Conservation (phyloP, 2,888 invertebrate species). For the Thecophora atra region DNA sequence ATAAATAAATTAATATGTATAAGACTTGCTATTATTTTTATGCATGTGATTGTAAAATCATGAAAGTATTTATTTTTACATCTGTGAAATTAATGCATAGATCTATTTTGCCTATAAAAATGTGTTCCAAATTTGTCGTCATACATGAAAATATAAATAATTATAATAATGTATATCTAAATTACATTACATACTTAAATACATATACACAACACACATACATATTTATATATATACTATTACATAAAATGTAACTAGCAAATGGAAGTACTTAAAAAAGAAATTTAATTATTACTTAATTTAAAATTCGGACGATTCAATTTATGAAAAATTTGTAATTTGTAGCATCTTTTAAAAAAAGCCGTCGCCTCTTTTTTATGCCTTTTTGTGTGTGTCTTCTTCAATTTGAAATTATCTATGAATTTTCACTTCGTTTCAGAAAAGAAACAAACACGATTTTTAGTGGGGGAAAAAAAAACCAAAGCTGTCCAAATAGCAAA, state of each 20-base stretch:
- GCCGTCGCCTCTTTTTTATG: not conserved
- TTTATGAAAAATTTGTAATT: too few relatives aligned
- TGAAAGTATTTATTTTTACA: not conserved
- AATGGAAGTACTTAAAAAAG: not conserved
- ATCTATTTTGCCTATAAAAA: constrained; percentile 37
- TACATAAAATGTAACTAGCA: constrained; percentile 18
- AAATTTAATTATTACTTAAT: constrained; percentile 5
- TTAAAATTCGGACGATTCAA: constrained; percentile 10
- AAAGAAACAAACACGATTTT: too few relatives aligned
- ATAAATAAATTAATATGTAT: too few relatives aligned
- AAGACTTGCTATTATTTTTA: too few relatives aligned
- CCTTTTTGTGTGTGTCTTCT: too few relatives aligned
- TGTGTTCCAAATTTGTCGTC: constrained; percentile 37
- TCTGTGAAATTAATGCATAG: too few relatives aligned
- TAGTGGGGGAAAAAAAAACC: too few relatives aligned
- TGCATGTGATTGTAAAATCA: not conserved
- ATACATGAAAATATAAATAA: constrained; percentile 6
- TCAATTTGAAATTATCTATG: too few relatives aligned
- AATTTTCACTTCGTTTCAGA: too few relatives aligned
- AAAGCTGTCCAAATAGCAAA: too few relatives aligned
- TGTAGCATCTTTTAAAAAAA: too few relatives aligned
- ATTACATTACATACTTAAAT: constrained; percentile 4
- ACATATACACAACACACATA: not conserved
- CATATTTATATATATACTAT: not conserved
- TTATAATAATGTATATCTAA: not conserved